phyloP scores from a whole-genome alignment of 2,797 vertebrate genomes.

The Alcedo atthis region DNA sequence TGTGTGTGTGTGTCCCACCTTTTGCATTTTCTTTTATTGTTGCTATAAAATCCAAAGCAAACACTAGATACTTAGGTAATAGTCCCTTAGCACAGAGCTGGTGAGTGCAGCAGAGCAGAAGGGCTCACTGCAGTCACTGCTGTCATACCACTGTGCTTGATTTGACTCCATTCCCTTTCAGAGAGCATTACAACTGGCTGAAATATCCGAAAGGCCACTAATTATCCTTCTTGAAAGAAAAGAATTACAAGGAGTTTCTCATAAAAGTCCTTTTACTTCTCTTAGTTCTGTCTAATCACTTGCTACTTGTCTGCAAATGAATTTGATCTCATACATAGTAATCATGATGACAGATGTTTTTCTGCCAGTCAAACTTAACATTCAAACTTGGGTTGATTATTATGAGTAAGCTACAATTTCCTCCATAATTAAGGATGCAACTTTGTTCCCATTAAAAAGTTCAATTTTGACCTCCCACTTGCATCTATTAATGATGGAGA shows the following conservation, averaged over 20 bases:
- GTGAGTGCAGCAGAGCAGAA: background rate
- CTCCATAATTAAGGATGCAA: constrained; percentile 47
- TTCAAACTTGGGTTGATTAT: constrained; percentile 48
- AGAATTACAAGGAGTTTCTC: constrained; percentile 29
- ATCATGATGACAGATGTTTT: constrained; percentile 63
- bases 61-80: background rate
- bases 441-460: constrained; percentile 30
- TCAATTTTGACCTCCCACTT: constrained; percentile 51
- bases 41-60: background rate
- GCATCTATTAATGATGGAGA: constrained; percentile 13
- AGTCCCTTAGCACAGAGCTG: background rate
- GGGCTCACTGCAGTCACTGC: background rate
- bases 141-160: background rate
- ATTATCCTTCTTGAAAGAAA: constrained; percentile 42
- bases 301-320: constrained; percentile 60
- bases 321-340: constrained; percentile 52
- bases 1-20: background rate
- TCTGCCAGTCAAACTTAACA: constrained; percentile 56
- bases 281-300: constrained; percentile 54
- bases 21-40: background rate
- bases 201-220: constrained; percentile 37
- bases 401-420: constrained; percentile 48
- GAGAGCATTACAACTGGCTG: constrained; percentile 1
- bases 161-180: constrained; percentile 47
- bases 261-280: constrained; percentile 40